These are phyloP conservation scores for Zaprionus lachaisei DNA, from an alignment of 1,140 invertebrate genomes.

Conservation along the genomic window DNA sequence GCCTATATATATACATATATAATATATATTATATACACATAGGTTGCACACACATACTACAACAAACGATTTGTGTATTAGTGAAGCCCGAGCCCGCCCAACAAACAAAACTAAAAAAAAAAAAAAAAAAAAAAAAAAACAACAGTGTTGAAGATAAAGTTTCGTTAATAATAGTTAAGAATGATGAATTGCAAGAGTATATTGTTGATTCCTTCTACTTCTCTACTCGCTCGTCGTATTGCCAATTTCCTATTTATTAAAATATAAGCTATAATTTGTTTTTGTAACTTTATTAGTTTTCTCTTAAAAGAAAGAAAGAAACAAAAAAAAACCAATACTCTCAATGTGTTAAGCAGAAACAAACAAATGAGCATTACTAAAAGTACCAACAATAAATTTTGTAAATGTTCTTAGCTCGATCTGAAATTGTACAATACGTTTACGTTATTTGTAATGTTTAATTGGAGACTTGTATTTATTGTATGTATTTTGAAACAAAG, in stretches of 20 bases:
- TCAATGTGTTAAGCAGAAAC: constrained; percentile 57
- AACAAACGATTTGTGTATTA: constrained; percentile 79
- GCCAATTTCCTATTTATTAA: constrained; percentile 77
- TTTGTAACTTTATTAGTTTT: constrained; percentile 62
- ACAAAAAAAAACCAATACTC: constrained; percentile 54
- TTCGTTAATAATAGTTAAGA: constrained; percentile 20
- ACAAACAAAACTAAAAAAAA: constrained; percentile 34
- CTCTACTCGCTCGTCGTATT: constrained; percentile 83
- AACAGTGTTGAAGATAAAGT: constrained; percentile 13
- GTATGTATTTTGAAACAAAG: constrained; percentile 64
- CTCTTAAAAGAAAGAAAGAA: constrained; percentile 8
- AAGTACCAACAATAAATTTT: constrained; percentile 67
- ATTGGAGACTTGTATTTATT: constrained; percentile 72
- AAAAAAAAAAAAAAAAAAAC: constrained; percentile 30
- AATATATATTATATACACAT: constrained; percentile 43
- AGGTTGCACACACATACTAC: constrained; percentile 72
- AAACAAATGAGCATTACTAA: constrained; percentile 74
- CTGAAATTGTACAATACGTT: constrained; percentile 53
- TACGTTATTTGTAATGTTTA: constrained; percentile 61
- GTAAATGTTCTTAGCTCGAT: constrained; percentile 52
- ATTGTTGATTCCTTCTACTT: constrained; percentile 72
- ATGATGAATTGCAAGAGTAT: constrained; percentile 51
- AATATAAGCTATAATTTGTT: constrained; percentile 62
- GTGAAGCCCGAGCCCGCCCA: constrained; percentile 73
- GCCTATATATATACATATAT: constrained; percentile 40